Conservation (phyloP, 1,140 invertebrate species). For the Phthorimaea operculella region DNA sequence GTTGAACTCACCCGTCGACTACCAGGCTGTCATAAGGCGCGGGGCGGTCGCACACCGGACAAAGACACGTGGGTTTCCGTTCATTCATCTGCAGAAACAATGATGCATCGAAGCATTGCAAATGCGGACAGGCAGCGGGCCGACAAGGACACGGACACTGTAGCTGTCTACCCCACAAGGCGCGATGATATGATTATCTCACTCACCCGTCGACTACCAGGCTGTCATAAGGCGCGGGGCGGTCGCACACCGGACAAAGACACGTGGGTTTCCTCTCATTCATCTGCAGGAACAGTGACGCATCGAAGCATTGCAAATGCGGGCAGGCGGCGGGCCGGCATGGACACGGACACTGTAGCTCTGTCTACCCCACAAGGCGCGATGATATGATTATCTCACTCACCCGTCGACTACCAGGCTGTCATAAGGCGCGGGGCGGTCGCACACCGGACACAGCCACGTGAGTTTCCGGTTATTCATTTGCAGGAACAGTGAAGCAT, state of each 20-base stretch:
- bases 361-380: no score
- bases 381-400: slow-evolving; percentile 23
- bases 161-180: no score
- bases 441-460: slow-evolving; percentile 98
- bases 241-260: slow-evolving; percentile 98
- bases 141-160: slow-evolving; percentile 96
- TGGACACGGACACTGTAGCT: slow-evolving; percentile 94
- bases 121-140: no score
- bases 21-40: slow-evolving; percentile 91
- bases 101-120: no score
- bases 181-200: no score
- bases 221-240: slow-evolving; percentile 63
- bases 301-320: no score
- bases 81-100: no score
- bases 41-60: slow-evolving; percentile 95
- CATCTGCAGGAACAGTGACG: slow-evolving; percentile 95
- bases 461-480: slow-evolving; percentile 96
- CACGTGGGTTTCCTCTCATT: slow-evolving; percentile 98
- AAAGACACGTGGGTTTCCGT: slow-evolving; percentile 97
- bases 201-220: slow-evolving; percentile 25
- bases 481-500: no score
- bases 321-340: slow-evolving; percentile 91
- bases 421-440: slow-evolving; percentile 90
- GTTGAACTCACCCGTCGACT: slow-evolving; percentile 82
- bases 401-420: slow-evolving; percentile 92